Percentiles rank a stretch among this genome's conserved stretches.
These are phyloP conservation scores for Rhyacophila evoluta DNA, from an alignment of 2,888 invertebrate species.

Conservation along the genomic window DNA sequence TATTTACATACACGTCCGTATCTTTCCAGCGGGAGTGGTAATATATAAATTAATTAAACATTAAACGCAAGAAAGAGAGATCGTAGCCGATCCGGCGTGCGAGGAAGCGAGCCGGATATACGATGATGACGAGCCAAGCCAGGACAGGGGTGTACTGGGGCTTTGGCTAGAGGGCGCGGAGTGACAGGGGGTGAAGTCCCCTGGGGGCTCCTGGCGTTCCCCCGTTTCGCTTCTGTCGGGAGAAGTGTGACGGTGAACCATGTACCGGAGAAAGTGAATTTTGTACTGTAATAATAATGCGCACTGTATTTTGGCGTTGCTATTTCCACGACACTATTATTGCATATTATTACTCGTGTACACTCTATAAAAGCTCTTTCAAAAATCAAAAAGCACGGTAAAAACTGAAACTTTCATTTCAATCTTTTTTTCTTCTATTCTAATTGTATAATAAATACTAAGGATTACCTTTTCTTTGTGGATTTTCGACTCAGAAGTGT, in stretches of 20 bases:
- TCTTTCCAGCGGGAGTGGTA: conserved; percentile 17
- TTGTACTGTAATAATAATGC: background rate
- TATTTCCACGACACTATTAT: too few relatives aligned
- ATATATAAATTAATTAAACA: conserved; percentile 22
- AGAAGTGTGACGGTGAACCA: background rate
- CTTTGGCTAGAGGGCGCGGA: background rate
- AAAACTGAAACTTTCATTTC: too few relatives aligned
- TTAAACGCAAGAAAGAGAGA: background rate
- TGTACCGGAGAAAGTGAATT: conserved; percentile 10
- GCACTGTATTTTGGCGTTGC: too few relatives aligned
- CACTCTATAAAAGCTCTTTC: too few relatives aligned
- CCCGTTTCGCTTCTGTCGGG: conserved; percentile 10
- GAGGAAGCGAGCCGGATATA: background rate
- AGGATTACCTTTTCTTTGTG: too few relatives aligned
- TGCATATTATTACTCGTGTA: too few relatives aligned
- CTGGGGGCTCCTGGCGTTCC: conserved; percentile 17
- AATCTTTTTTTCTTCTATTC: too few relatives aligned
- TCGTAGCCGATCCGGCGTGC: background rate
- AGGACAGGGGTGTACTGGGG: conserved; percentile 5
- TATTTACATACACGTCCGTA: conserved; percentile 10
- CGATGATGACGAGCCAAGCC: background rate
- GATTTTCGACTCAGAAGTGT: too few relatives aligned
- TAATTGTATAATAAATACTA: too few relatives aligned
- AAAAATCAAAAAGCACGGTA: too few relatives aligned
- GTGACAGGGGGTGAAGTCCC: conserved; percentile 24